These are phyloP conservation scores for Anoplopoma fimbria DNA, from an alignment of 2,113 vertebrate species.

Conservation along the genomic window DNA sequence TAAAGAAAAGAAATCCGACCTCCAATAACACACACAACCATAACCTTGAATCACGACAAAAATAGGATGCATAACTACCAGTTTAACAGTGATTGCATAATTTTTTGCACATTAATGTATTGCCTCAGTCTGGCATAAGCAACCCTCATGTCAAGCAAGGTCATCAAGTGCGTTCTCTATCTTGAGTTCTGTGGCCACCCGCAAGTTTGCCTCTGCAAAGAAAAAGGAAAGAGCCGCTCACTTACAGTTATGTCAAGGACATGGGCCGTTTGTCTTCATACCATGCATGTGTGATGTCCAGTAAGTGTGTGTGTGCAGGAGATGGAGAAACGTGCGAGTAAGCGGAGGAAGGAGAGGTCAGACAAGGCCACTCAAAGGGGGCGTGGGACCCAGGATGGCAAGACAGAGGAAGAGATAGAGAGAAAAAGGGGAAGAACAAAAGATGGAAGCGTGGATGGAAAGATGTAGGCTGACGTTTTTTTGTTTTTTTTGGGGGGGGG, in stretches of 20 bases:
- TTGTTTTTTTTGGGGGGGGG: not conserved
- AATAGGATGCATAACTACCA: slow-evolving; percentile 12
- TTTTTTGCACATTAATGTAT: slow-evolving; percentile 32
- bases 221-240: slow-evolving; percentile 30
- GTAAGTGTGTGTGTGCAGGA: slow-evolving; percentile 21
- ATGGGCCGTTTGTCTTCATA: slow-evolving; percentile 33
- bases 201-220: slow-evolving; percentile 17
- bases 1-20: slow-evolving; percentile 22
- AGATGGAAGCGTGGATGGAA: slow-evolving; percentile 65
- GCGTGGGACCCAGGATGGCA: slow-evolving; percentile 52
- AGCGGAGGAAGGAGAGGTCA: slow-evolving; percentile 58
- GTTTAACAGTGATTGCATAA: slow-evolving; percentile 28
- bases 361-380: slow-evolving; percentile 52
- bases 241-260: slow-evolving; percentile 43
- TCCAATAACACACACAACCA: slow-evolving; percentile 27
- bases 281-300: slow-evolving; percentile 43
- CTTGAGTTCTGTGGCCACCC: slow-evolving; percentile 8
- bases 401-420: slow-evolving; percentile 63
- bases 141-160: slow-evolving; percentile 21
- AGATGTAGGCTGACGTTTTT: slow-evolving; percentile 26
- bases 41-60: slow-evolving; percentile 38
- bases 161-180: slow-evolving; percentile 44
- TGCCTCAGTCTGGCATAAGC: slow-evolving; percentile 24
- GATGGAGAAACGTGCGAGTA: slow-evolving; percentile 23
- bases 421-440: slow-evolving; percentile 58